Conservation (phyloP, 2,797 vertebrate species). For the Dicrostonyx torquatus region DNA sequence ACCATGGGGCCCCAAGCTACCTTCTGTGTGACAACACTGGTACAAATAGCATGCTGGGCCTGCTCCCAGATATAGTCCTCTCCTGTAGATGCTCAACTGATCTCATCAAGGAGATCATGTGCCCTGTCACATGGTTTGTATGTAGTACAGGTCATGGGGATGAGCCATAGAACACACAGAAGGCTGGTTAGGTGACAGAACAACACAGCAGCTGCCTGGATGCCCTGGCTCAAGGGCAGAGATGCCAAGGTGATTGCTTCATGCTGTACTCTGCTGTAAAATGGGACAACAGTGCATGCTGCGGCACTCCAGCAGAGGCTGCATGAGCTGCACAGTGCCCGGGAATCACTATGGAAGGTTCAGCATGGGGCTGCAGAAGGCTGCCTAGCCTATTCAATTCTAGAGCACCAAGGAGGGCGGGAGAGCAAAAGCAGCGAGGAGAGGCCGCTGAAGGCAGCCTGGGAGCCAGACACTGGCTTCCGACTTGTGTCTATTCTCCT, state of each 20-base stretch:
- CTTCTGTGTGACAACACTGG: background rate
- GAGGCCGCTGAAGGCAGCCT: background rate
- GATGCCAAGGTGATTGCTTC: too few species aligned
- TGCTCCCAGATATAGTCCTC: background rate
- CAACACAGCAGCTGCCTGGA: background rate
- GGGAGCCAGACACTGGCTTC: background rate
- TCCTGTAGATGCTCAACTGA: background rate
- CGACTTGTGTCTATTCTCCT: background rate
- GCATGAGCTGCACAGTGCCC: background rate
- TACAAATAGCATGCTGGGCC: background rate
- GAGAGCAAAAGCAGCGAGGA: background rate
- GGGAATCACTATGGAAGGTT: background rate
- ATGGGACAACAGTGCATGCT: background rate
- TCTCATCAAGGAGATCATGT: background rate
- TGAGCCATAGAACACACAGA: background rate
- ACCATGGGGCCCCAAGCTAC: background rate
- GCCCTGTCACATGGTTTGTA: background rate
- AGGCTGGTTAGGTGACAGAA: background rate
- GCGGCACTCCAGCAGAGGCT: background rate
- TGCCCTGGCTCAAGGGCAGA: background rate
- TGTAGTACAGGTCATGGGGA: slow-evolving; percentile 28
- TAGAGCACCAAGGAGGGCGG: background rate
- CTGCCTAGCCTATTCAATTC: background rate
- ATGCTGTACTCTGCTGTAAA: background rate
- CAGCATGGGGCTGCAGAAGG: too few species aligned